phyloP scores from a whole-genome alignment of 2,113 vertebrate genomes.

The Acrocephalus kingi region DNA sequence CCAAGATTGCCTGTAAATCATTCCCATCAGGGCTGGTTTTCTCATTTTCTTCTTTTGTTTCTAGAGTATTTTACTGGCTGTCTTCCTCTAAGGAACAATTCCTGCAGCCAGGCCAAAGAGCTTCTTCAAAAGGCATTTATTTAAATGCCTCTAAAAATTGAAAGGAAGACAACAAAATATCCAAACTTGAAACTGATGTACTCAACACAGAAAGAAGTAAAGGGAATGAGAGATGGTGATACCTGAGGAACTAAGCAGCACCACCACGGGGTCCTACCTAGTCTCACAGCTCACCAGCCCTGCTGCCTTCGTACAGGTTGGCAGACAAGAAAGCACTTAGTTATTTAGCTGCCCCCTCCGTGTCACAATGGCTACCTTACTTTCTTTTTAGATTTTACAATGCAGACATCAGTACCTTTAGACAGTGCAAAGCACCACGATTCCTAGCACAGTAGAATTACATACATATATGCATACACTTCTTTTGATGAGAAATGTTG shows the following conservation, averaged over 20 bases:
- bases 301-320: neutral
- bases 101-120: neutral
- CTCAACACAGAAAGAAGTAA: neutral
- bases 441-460: neutral
- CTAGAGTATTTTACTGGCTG: constrained; percentile 16
- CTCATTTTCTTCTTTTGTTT: constrained; percentile 38
- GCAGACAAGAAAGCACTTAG: neutral
- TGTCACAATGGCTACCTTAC: neutral
- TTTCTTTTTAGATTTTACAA: neutral
- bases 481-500: neutral
- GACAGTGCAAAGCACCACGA: neutral
- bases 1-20: constrained; percentile 12
- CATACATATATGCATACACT: neutral
- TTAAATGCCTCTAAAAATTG: neutral
- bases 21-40: neutral
- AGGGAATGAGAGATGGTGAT: neutral
- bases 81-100: neutral
- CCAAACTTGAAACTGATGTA: neutral
- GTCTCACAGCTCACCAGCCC: neutral
- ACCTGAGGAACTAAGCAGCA: neutral
- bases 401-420: neutral
- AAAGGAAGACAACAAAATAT: neutral
- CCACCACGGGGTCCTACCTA: neutral
- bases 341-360: neutral
- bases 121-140: neutral